Percentiles rank a stretch among this genome's conserved stretches.
These are phyloP conservation scores for Sylvilagus floridanus DNA, from an alignment of 2,797 vertebrate genomes.

Conservation along the genomic window DNA sequence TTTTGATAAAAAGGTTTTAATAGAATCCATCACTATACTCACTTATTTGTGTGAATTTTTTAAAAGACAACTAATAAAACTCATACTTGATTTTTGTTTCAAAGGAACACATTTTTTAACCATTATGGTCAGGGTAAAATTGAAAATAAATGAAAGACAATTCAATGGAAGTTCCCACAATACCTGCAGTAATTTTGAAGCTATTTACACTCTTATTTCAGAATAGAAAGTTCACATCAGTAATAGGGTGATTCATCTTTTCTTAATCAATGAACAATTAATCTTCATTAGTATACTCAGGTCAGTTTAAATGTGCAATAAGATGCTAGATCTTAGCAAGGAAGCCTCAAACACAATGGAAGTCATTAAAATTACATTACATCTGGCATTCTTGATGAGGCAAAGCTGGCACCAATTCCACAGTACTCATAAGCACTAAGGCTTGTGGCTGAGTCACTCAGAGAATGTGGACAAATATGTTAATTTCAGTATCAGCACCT, in stretches of 20 bases:
- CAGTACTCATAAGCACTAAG: constrained; percentile 53
- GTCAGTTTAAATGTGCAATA: constrained; percentile 71
- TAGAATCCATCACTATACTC: background rate
- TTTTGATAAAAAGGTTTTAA: constrained; percentile 34
- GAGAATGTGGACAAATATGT: constrained; percentile 59
- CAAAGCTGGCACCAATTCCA: constrained; percentile 59
- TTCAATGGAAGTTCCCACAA: background rate
- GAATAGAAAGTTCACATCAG: constrained; percentile 63
- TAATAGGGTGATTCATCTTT: constrained; percentile 75
- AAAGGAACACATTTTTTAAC: background rate
- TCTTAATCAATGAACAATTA: constrained; percentile 79
- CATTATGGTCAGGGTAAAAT: constrained; percentile 19
- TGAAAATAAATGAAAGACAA: constrained; percentile 13
- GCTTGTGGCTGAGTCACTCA: constrained; percentile 20
- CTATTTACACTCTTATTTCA: constrained; percentile 61
- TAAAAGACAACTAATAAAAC: constrained; percentile 31
- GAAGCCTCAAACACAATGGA: constrained; percentile 71
- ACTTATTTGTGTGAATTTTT: background rate
- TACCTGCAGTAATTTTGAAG: constrained; percentile 56
- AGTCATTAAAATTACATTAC: constrained; percentile 79
- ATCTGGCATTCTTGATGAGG: constrained; percentile 64
- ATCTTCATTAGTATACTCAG: constrained; percentile 75
- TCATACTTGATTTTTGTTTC: background rate
- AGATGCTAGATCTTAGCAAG: constrained; percentile 67
- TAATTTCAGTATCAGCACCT: constrained; percentile 35